A percentile compares a stretch with the other conserved stretches of the same genome.
Evolutionary conservation across 2,888 invertebrate species (phyloP).

Genomic region (Automeris io): DNA sequence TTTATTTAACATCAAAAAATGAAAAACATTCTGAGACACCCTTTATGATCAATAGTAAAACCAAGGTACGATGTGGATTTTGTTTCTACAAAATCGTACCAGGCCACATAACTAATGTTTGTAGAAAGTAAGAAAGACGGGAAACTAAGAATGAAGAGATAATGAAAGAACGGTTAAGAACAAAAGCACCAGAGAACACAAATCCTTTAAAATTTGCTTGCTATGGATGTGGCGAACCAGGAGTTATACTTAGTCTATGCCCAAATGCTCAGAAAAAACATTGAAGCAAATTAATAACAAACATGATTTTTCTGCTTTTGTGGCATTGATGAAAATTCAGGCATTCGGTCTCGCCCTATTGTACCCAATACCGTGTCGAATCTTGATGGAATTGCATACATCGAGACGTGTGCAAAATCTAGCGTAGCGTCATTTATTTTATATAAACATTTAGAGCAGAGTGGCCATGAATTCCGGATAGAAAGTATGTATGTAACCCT

Average conservation of each 20-base stretch:
- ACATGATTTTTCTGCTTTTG: slow-evolving; percentile 7
- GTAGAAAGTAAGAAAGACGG: background rate
- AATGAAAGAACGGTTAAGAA: background rate
- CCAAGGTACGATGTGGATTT: slow-evolving; percentile 3
- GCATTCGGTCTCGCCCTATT: slow-evolving; percentile 8
- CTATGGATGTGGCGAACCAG: slow-evolving; percentile 16
- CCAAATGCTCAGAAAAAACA: slow-evolving; percentile 8
- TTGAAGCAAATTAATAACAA: background rate
- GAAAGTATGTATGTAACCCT: slow-evolving; percentile 6
- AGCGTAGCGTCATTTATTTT: slow-evolving; percentile 9
- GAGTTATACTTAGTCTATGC: slow-evolving; percentile 12
- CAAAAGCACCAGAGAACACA: background rate
- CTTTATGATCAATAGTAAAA: background rate
- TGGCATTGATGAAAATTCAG: slow-evolving; percentile 3
- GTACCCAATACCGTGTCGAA: slow-evolving; percentile 6
- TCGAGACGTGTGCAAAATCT: slow-evolving; percentile 12
- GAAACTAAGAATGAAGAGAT: background rate
- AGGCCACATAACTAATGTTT: slow-evolving; percentile 8
- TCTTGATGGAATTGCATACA: slow-evolving; percentile 7
- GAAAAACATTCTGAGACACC: too few species aligned
- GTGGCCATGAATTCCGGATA: background rate
- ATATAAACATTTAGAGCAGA: background rate
- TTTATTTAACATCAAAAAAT: too few species aligned
- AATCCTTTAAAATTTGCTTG: slow-evolving; percentile 11
- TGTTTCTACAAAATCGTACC: slow-evolving; percentile 7